Evolutionary conservation across 2,113 vertebrate genomes (phyloP), one percentile per base, ranked within the genome.

Genomic region (Paratilapia polleni): DNA sequence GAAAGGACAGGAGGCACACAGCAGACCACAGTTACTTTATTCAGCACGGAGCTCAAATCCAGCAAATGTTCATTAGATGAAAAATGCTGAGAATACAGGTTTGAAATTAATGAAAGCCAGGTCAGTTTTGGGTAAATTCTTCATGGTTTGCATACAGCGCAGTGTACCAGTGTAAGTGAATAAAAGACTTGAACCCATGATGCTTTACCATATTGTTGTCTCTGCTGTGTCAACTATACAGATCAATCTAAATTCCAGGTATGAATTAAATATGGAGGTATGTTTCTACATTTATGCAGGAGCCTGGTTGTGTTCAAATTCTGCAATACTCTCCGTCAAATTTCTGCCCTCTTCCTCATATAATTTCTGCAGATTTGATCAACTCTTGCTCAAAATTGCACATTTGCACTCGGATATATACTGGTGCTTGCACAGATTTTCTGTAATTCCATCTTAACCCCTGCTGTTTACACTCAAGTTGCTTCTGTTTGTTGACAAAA

Each of bases 11-110:
- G 28, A 75, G 43, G 52, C 60, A 54, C 9, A 49, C 13, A 62
- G 77, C 83, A 85, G 83, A 79, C 64, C 77, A 13, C 59, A 12
- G n/a, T 54, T 19, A 52, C 80, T 64, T 11, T 12, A 79, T 77
- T 74, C 54, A 85, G 19, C 58, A 47, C 26, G 19, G 17, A 61
- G 62, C 20, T 41, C 8, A 38, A 47, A 60, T 66, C 56, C 8
- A 31, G 34, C 19, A 73, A 34, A 47, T 0, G 47, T 59, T 82
- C 8, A 17, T 84, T 54, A 81, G 43, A 82, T 22, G 38, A 41
- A 68, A 62, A 74, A 54, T 34, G 13, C 38, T 31, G 14, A 60
- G 58, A 57, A 24, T 12, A 54, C 15, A 28, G 14, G 5, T 49
- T 5, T 28, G 41, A 70, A 70, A 49, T 49, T 17, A 47, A 68